Evolutionary conservation across 2,113 vertebrate species (phyloP).

Genomic region (Catagonus wagneri): DNA sequence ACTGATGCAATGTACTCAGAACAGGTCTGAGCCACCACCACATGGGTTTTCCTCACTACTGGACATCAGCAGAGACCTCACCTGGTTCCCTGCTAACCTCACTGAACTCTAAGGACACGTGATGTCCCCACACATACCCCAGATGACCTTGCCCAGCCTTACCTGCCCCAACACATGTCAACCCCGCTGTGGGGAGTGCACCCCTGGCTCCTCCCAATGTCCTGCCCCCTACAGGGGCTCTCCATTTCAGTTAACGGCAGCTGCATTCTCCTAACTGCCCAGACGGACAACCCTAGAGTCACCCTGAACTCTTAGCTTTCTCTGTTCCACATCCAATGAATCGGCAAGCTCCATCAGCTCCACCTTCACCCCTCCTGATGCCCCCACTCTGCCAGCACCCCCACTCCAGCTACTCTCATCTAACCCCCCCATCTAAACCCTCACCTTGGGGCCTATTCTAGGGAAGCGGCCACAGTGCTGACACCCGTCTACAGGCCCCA

Average conservation of each 20-base stretch:
- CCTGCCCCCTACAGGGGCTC: background rate
- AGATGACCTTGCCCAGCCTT: background rate
- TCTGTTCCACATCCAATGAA: background rate
- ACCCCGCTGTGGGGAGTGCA: background rate
- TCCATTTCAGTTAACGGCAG: background rate
- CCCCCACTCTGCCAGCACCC: background rate
- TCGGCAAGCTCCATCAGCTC: background rate
- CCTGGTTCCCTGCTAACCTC: background rate
- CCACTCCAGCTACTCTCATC: background rate
- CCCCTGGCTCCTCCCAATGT: background rate
- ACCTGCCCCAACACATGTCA: background rate
- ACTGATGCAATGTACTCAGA: fast-evolving
- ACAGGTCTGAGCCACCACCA: background rate
- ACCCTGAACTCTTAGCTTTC: background rate
- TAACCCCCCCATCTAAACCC: background rate
- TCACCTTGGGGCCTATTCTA: background rate
- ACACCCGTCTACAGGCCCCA: background rate
- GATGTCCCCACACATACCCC: background rate
- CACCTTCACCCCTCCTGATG: background rate
- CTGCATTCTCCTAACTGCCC: background rate
- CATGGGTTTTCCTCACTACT: background rate
- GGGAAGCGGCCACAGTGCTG: background rate
- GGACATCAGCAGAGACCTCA: background rate
- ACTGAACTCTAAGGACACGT: background rate
- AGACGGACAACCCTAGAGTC: background rate